Evolutionary conservation across 2,888 invertebrate species (phyloP), one percentile per base, ranked within the genome.

Genomic region (Himalopsyche anomala): DNA sequence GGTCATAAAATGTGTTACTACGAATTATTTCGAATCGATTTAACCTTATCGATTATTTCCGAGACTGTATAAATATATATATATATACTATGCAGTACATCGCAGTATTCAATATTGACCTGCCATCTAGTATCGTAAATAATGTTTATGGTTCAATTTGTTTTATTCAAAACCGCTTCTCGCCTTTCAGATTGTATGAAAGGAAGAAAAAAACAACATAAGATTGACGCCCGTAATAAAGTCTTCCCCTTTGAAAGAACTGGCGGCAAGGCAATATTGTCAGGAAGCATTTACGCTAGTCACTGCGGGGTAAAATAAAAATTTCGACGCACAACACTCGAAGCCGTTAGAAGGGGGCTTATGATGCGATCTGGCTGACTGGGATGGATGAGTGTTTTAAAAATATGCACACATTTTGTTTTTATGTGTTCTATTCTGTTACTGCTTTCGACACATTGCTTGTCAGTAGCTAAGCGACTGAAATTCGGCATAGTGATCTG

Each of bases 131-230:
- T 62, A 62, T 62, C 62, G 62, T 62, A 62, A 62, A 62, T 62
- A 62, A 62, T 62, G 62, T 62, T 62, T 62, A 62, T 28, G 62
- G 62, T 62, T 62, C 62, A 62, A 62, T 62, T 62, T 62, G 62
- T 62, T 62, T 62, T 62, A 62, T 62, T 62, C 62, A 62, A 62
- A 62, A 62, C 62, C 62, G 62, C 62, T 62, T 62, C 62, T 62
- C 62, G 62, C 62, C 62, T 62, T 62, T 62, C 62, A 62, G 62
- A 62, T 62, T 62, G 62, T 11, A 28, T 62, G 62, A 62, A 62
- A 28, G 62, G 62, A 62, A 5, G 28, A 28, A 62, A 62, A 62
- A 28, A 62, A 62, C 62, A 62, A 62, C 62, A 62, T 28, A 62
- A 62, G 62, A 62, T 62, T 62, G 62, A 62, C 62, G 62, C 62